Evolutionary conservation across 2,888 invertebrate genomes (phyloP).

Genomic region (Calliopum simillimum): DNA sequence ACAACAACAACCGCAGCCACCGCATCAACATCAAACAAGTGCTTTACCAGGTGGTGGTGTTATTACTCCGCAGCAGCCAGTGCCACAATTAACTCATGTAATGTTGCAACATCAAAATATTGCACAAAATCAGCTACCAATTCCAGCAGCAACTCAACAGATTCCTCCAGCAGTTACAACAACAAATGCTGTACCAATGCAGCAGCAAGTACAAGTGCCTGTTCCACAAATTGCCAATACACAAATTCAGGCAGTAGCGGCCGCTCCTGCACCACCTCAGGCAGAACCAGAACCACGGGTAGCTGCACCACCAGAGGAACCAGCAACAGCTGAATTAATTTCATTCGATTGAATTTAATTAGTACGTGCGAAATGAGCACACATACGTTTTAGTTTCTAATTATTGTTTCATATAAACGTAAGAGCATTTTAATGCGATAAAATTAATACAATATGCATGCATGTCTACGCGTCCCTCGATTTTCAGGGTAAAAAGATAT

Average conservation of each 20-base stretch:
- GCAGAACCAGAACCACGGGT: constrained; percentile 61
- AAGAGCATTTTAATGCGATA: too few relatives aligned
- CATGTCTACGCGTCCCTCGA: too few relatives aligned
- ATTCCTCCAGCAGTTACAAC: constrained; percentile 45
- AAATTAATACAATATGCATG: too few relatives aligned
- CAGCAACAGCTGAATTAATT: constrained; percentile 82
- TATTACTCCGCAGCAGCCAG: constrained; percentile 36
- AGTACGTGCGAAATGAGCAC: not conserved
- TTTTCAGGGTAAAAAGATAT: too few relatives aligned
- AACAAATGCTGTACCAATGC: constrained; percentile 42
- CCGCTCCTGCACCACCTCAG: constrained; percentile 61
- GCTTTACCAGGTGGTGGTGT: not conserved
- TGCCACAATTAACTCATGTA: constrained; percentile 48
- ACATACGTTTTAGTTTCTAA: too few relatives aligned
- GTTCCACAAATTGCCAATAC: constrained; percentile 30
- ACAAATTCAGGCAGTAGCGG: constrained; percentile 58
- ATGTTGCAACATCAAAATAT: constrained; percentile 52
- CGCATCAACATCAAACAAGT: not conserved
- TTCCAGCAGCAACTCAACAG: constrained; percentile 44
- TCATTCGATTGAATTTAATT: constrained; percentile 78
- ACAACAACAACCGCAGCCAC: too few relatives aligned
- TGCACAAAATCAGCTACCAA: constrained; percentile 48
- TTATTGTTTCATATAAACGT: too few relatives aligned
- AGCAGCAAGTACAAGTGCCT: constrained; percentile 9
- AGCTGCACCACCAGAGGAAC: constrained; percentile 64